Conservation (phyloP, 2,888 invertebrate genomes). For the Tetramorium bicarinatum region DNA sequence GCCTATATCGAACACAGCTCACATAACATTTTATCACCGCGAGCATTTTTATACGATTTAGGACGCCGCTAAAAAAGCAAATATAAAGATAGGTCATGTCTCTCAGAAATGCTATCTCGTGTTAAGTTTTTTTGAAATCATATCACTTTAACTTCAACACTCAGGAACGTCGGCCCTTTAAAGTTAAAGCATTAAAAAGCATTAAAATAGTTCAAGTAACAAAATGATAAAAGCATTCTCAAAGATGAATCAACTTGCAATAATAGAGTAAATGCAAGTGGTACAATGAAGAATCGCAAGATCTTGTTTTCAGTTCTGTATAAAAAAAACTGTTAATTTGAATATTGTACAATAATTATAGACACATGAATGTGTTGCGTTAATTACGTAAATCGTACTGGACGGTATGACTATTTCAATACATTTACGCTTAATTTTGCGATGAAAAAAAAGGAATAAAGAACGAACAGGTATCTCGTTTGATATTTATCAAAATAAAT, state of each 20-base stretch:
- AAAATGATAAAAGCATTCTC: neutral
- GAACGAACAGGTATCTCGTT: conserved; percentile 14
- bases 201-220: conserved; percentile 1
- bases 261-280: neutral
- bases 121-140: neutral
- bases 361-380: neutral
- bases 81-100: neutral
- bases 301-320: neutral
- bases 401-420: conserved; percentile 22
- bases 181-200: neutral
- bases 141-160: neutral
- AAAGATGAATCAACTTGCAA: neutral
- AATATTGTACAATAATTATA: conserved; percentile 14
- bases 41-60: conserved; percentile 12
- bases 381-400: conserved; percentile 4
- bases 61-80: neutral
- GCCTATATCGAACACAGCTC: neutral
- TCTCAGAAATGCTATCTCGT: neutral
- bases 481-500: conserved; percentile 49
- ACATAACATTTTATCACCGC: neutral
- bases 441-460: neutral
- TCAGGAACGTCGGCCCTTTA: neutral
- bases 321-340: conserved; percentile 1
- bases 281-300: neutral
- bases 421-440: conserved; percentile 10